Evolutionary conservation across 2,888 invertebrate genomes (phyloP), one percentile per base, ranked within the genome.

Genomic region (Parthenolecanium corni): DNA sequence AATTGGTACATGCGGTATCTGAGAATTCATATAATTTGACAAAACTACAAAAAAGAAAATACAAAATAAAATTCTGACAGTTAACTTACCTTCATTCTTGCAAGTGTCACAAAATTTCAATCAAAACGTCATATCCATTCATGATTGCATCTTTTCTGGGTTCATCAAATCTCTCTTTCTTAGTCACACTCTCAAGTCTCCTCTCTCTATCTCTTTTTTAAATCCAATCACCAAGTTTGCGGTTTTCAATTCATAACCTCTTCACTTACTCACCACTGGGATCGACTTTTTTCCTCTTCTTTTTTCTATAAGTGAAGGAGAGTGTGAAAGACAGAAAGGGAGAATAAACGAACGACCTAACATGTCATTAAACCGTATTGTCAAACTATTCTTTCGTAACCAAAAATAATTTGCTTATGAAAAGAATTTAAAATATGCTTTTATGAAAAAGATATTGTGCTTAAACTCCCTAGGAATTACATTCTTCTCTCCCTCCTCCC

Each of bases 351-450:
- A 40, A 56, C 40, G 44, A 44, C 56, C 56, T 42, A 56, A 56
- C 56, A 56, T 56, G 56, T 56, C 56, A 56, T 56, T 56, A 56
- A 56, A 56, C 56, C 44, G 56, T 56, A 56, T 56, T 56, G 56
- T 56, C 56, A 56, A 56, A 56, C 56, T 12, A 56, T 56, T 56
- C 56, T 56, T 56, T 56, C 56, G 56, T 56, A 56, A 56, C 56
- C 56, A 56, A 56, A 56, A 56, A 56, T 56, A 56, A 56, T 56
- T 56, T 56, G 56, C 56, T 56, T 56, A 56, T 56, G 56, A 56
- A 56, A 56, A 56, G 56, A 56, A 56, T 56, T 56, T 56, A 56
- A 56, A 56, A 56, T 56, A 56, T 56, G 56, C 56, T 56, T 56
- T 56, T 56, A 56, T 56, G 56, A 56, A 56, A 56, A 56, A 56